Conservation (phyloP, 2,113 vertebrate genomes). For the Triplophysa dalaica region DNA sequence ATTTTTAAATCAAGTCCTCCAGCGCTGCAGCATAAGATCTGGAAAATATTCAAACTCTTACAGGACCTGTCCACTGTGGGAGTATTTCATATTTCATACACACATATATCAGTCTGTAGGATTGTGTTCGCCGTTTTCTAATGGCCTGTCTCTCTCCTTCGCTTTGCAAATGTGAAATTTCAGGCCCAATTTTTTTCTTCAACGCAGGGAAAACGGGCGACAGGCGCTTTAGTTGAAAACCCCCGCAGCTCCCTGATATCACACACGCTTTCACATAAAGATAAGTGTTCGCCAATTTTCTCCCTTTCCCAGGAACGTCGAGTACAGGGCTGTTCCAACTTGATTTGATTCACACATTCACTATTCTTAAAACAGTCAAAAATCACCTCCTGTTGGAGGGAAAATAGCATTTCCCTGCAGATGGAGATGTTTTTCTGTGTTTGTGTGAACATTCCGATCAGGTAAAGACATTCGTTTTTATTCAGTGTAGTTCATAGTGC, state of each 20-base stretch:
- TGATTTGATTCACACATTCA: constrained; percentile 14
- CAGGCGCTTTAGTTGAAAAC: constrained; percentile 41
- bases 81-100: constrained; percentile 24
- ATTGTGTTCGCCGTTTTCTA: too few species aligned
- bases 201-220: constrained; percentile 17
- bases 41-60: not conserved
- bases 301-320: not conserved
- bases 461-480: too few species aligned
- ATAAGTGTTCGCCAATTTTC: constrained; percentile 48
- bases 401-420: too few species aligned
- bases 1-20: not conserved
- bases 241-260: constrained; percentile 41
- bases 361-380: not conserved
- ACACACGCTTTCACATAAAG: not conserved
- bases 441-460: not conserved
- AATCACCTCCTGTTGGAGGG: not conserved
- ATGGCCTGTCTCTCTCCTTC: constrained; percentile 21
- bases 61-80: not conserved
- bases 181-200: constrained; percentile 28
- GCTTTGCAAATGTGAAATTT: constrained; percentile 31
- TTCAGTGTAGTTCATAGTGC: not conserved
- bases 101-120: not conserved
- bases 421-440: not conserved
- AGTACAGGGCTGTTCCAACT: not conserved
- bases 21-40: not conserved